phyloP scores from a whole-genome alignment of 1,140 invertebrate species.

The Stegodyphus dumicola region DNA sequence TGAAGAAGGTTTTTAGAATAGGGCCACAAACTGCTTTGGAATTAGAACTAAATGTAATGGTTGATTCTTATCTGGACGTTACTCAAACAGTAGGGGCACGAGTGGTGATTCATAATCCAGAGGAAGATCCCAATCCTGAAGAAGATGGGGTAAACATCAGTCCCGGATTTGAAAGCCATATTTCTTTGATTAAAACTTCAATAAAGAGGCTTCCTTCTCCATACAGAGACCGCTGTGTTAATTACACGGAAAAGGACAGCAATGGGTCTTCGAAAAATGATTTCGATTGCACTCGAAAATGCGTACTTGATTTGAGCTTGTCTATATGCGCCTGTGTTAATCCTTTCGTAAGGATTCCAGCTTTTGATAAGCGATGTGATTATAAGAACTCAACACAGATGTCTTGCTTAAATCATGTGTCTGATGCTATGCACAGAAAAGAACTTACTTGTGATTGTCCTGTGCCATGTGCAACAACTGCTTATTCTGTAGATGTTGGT shows the following conservation, averaged over 20 bases:
- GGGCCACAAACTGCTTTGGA: neutral
- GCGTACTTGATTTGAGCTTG: neutral
- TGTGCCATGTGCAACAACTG: conserved; percentile 7
- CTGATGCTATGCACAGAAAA: neutral
- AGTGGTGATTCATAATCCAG: conserved; percentile 17
- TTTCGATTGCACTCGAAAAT: neutral
- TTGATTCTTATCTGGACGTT: neutral
- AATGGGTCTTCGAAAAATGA: neutral
- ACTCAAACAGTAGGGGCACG: neutral
- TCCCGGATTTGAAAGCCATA: conserved; percentile 21
- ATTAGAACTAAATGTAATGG: neutral
- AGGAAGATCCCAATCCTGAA: conserved; percentile 11
- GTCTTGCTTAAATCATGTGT: neutral
- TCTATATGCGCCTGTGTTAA: neutral
- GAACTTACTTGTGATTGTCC: conserved; percentile 18
- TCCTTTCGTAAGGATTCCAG: neutral
- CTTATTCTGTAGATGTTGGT: neutral
- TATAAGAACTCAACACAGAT: conserved; percentile 19
- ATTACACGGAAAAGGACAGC: neutral
- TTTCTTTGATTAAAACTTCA: conserved; percentile 4
- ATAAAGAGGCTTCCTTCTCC: conserved; percentile 5
- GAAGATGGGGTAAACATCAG: conserved; percentile 7
- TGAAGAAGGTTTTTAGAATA: neutral
- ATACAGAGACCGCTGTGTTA: conserved; percentile 15
- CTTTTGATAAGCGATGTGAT: neutral